phyloP scores from a whole-genome alignment of 2,797 vertebrate species.

The Dermochelys coriacea region DNA sequence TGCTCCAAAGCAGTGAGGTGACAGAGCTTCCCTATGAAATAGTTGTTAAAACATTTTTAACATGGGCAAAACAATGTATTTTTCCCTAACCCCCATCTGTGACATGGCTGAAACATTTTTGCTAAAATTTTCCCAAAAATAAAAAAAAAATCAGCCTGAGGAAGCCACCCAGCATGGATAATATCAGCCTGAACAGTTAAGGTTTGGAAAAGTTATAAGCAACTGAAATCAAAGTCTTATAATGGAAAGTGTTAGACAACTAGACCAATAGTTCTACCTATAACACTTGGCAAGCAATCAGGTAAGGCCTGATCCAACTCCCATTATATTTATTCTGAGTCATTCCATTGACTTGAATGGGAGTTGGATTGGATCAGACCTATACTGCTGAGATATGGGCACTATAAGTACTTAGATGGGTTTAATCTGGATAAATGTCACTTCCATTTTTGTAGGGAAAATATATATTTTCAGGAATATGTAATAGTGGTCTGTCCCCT shows the following conservation, averaged over 20 bases:
- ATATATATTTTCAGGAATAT: background rate
- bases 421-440: background rate
- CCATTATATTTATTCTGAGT: background rate
- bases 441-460: background rate
- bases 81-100: background rate
- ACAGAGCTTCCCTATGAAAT: background rate
- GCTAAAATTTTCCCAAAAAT: background rate
- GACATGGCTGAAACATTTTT: background rate
- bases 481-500: background rate
- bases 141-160: background rate
- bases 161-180: fast-evolving
- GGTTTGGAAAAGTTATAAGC: background rate
- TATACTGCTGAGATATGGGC: background rate
- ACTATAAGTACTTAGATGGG: background rate
- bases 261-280: background rate
- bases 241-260: background rate
- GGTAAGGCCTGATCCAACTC: background rate
- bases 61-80: background rate
- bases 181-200: background rate
- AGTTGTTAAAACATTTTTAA: background rate
- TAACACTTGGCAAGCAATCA: background rate
- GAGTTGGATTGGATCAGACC: background rate
- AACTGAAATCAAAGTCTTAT: background rate
- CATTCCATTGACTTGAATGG: too few species aligned
- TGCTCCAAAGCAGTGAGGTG: background rate